Base-by-base conservation (phyloP, 2,113 vertebrate species). In the Solea solea region DNA sequence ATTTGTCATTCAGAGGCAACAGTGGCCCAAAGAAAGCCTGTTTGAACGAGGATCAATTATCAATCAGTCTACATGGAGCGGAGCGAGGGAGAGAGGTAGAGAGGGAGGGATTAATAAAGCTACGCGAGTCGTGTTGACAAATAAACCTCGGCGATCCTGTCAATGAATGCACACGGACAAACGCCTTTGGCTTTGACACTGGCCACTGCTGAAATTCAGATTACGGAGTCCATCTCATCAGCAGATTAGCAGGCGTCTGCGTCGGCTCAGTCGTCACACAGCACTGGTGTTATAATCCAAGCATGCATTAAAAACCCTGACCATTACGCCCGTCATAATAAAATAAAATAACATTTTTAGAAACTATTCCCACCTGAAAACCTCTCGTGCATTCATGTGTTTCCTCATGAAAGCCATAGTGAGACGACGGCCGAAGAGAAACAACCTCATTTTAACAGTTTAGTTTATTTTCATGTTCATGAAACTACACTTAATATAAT, bases 11-110 rank as follows among this genome's bases (percentile, higher is more conserved):
- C 92, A 90, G 69, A 88, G 85, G 85, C 72, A 75, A 87, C 85
- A 58, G 85, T 80, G 75, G 73, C 85, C 81, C 73, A 76, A 56
- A 59, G 69, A 81, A 64, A 64, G 79, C 0, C 73, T 92, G 90
- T 93, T 92, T 92, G 90, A 83, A 86, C 90, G 89, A 72, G 80
- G 89, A 94, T 94, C 94, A 93, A 94, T 94, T 86, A 89, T 82
- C 84, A 90, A 89, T 92, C 85, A 85, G 84, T 72, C 66, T 60
- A 72, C 60, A 65, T 61, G 56, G 59, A 42, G 54, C 1, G 40
- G 41, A 9, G 52, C 4, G 45, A 48, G 41, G 39, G 56, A 11
- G 34, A 5, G 10, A 4, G 55, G 28, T 34, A 8, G 72, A 81
- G 44, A 66, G 70, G 64, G 69, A 3, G 67, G 78, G 86, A 86